phyloP scores from a whole-genome alignment of 2,888 invertebrate genomes.

The Selenia dentaria region DNA sequence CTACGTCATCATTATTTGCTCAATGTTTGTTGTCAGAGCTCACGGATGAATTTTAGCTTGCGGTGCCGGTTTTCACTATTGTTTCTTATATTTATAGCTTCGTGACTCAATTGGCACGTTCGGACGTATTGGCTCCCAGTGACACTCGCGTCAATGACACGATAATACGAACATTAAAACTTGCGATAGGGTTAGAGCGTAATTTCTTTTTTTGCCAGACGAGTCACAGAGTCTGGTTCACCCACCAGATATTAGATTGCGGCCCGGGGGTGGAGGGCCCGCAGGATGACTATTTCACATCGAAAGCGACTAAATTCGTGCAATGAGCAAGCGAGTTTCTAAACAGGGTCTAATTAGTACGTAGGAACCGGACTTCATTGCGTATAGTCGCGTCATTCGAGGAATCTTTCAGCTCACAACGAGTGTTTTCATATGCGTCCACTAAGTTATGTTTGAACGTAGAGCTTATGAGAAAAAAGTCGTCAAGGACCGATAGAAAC shows the following conservation, averaged over 20 bases:
- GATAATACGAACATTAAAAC: conserved; percentile 26
- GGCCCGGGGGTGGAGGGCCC: conserved; percentile 53
- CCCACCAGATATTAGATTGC: conserved; percentile 23
- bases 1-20: too few relatives aligned
- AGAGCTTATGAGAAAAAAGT: neutral
- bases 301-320: conserved; percentile 33
- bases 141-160: conserved; percentile 34
- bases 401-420: neutral
- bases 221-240: conserved; percentile 31
- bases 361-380: conserved; percentile 15
- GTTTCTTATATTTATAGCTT: conserved; percentile 32
- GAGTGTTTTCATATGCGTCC: neutral
- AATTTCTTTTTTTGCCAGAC: conserved; percentile 28
- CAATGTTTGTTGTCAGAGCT: conserved; percentile 13
- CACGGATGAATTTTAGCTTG: conserved; percentile 25
- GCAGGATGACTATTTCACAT: conserved; percentile 22
- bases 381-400: neutral
- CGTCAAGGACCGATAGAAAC: conserved; percentile 1
- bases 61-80: conserved; percentile 32
- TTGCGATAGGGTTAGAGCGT: conserved; percentile 23
- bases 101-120: conserved; percentile 38
- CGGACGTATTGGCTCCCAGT: conserved; percentile 33
- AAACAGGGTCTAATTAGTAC: conserved; percentile 20
- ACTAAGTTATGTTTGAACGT: neutral
- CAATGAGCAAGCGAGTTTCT: conserved; percentile 29